These are phyloP conservation scores for Tineola bisselliella DNA, from an alignment of 2,888 invertebrate species.

Conservation along the genomic window DNA sequence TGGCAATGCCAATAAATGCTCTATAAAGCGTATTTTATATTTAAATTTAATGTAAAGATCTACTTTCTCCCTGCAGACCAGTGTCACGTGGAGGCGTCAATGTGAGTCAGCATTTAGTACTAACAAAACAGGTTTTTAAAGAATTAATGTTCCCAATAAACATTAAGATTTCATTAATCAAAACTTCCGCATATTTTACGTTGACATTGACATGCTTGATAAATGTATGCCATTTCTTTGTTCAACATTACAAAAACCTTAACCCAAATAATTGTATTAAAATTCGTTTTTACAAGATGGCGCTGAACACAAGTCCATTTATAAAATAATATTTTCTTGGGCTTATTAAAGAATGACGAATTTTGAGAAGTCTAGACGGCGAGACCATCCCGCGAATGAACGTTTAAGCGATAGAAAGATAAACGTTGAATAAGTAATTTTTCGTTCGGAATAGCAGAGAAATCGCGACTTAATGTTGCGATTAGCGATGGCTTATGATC, in stretches of 20 bases:
- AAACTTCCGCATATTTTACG: not conserved
- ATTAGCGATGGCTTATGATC: conserved; percentile 3
- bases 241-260: not conserved
- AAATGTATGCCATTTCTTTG: not conserved
- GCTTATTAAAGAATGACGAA: no score
- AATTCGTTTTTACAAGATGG: no score
- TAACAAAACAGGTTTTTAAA: conserved; percentile 1
- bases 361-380: not conserved
- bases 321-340: no score
- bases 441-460: not conserved
- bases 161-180: not conserved
- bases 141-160: conserved; percentile 3
- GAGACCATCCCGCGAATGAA: not conserved
- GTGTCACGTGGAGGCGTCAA: not conserved
- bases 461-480: not conserved
- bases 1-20: no score
- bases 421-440: not conserved
- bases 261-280: not conserved
- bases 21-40: not conserved
- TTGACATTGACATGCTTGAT: not conserved
- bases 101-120: not conserved
- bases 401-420: not conserved
- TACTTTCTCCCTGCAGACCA: not conserved
- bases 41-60: not conserved
- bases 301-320: no score